Conservation (phyloP, 2,797 vertebrate genomes). For the Phoeniculus purpureus region DNA sequence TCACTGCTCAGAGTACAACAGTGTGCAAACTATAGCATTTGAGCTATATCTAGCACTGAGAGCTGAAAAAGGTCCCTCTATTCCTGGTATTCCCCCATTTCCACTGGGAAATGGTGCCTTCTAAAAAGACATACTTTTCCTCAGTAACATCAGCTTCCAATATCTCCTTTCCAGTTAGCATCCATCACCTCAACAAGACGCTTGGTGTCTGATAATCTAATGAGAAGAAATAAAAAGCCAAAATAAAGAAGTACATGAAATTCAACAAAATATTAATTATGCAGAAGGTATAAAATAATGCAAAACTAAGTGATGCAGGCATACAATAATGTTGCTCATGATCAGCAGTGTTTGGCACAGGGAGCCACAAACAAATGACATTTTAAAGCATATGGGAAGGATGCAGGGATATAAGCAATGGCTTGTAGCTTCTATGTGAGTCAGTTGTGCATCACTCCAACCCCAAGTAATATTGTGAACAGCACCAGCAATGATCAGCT, state of each 20-base stretch:
- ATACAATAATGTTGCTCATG: background rate
- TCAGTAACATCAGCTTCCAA: background rate
- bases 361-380: background rate
- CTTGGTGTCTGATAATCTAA: background rate
- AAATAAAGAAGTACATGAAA: constrained; percentile 38
- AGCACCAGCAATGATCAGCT: background rate
- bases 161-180: background rate
- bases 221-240: background rate
- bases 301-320: constrained; percentile 22
- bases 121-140: background rate
- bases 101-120: accelerated
- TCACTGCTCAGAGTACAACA: background rate
- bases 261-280: constrained; percentile 47
- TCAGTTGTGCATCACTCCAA: constrained; percentile 3
- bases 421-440: background rate
- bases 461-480: background rate
- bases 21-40: background rate
- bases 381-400: background rate
- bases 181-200: background rate
- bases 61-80: background rate
- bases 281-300: constrained; percentile 35
- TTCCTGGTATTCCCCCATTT: background rate
- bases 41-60: background rate
- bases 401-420: background rate
- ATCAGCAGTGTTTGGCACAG: background rate